Evolutionary conservation across 2,888 invertebrate species (phyloP), one percentile per base, ranked within the genome.

Genomic region (Pimpla rufipes): DNA sequence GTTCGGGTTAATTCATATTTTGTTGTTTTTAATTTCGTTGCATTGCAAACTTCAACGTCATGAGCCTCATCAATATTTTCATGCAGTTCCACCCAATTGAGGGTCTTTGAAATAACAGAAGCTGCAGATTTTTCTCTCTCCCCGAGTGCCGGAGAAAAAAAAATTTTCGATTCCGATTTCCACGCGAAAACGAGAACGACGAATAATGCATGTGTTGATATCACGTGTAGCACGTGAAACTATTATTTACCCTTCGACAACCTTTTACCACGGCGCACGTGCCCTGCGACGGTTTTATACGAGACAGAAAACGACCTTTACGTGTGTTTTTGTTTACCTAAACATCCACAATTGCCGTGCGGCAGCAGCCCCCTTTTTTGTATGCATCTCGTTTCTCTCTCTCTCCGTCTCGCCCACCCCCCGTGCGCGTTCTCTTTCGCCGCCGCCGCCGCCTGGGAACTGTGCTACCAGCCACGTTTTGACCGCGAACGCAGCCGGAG

Each of bases 391-490:
- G 47, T 62, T 40, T 29, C 16, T 59, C 16, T 59, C n/a, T 59
- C 18, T 52, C 13, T 29, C 1, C 4, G 4, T n/a, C 37, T 2
- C 3, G 18, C 3, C 5, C 29, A 5, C 3, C 3, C 29, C 3
- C 3, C 29, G 2, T 5, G 42, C 42, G 13, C 42, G 42, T 2
- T 11, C n/a, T 57, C n/a, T 23, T 50, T 11, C 45, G 11, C 45
- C 11, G 35, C 4, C 78, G 74, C 6, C 45, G 11, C 45, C 11
- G 35, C 4, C 78, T 74, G 70, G 55, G 76, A 81, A 68, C 45
- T 64, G 71, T 59, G 57, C 42, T 45, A 66, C 77, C 67, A 73
- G 83, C 78, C 82, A 86, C 88, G 85, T 87, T 88, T 88, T 85
- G 87, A 86, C 87, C 88, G 81, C 86, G 87, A 84, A 84, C 70